Conservation (phyloP, 1,140 invertebrate species). For the Philaenus spumarius region DNA sequence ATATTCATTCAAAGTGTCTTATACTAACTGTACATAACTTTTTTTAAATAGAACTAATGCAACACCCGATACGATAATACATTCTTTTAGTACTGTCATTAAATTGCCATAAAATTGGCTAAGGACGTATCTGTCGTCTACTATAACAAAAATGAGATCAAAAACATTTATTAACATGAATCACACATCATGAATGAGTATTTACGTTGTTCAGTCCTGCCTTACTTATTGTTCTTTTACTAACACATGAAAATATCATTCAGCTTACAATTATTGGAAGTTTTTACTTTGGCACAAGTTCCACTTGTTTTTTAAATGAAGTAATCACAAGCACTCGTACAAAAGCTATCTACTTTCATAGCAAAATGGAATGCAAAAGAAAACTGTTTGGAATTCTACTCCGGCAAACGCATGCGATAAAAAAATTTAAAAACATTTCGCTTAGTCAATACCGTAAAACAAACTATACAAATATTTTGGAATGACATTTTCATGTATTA, state of each 20-base stretch:
- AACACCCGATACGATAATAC: neutral
- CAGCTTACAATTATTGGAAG: neutral
- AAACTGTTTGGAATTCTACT: no score
- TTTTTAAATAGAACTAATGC: no score
- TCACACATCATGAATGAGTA: slow-evolving; percentile 22
- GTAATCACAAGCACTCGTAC: no score
- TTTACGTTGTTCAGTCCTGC: slow-evolving; percentile 4
- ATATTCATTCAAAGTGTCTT: neutral
- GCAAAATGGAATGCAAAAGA: no score
- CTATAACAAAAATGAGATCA: slow-evolving; percentile 25
- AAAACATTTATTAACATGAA: slow-evolving; percentile 23
- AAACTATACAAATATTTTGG: neutral
- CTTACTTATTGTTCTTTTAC: slow-evolving; percentile 11
- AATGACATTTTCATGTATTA: slow-evolving; percentile 21
- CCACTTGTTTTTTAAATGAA: no score
- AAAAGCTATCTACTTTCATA: no score
- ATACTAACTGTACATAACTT: neutral
- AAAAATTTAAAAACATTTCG: no score
- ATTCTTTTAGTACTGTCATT: neutral
- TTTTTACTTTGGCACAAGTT: no score
- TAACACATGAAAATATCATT: slow-evolving; percentile 17
- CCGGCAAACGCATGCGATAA: no score
- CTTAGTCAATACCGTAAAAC: neutral
- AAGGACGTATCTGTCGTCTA: slow-evolving; percentile 21
- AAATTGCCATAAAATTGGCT: neutral